Evolutionary conservation across 1,140 invertebrate species (phyloP), one percentile per base, ranked within the genome.

Genomic region (Diabrotica undecimpunctata): DNA sequence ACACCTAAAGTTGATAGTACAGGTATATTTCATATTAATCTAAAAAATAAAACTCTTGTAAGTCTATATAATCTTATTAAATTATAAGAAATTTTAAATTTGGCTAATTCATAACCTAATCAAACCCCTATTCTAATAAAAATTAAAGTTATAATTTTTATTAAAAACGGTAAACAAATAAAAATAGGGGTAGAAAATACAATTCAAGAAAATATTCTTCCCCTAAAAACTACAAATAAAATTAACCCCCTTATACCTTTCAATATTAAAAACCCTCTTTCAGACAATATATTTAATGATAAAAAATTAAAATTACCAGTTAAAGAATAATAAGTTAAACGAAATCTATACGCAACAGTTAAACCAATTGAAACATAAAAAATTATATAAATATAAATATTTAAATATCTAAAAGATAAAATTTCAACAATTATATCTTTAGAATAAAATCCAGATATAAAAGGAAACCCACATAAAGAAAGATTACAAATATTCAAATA

Each of bases 371-470:
- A 81, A 72, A 85, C 63, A 80, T 81, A 81, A 80, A 81, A 79
- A 65, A 84, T 72, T 68, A 81, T 74, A 75, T 82, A 81, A 69
- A 80, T 77, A 74, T 81, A 78, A 56, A 81, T 67, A 82, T 83
- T 83, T 72, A 82, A 74, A 76, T 75, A 79, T 65, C 63, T 74
- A 74, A 82, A 76, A 68, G 73, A 78, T 68, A 82, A 76, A 69
- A 81, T 54, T 68, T 85, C 84, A 78, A 84, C 81, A 83, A 87
- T 85, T 80, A 83, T 79, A 82, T 87, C 84, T 57, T 87, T 87
- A 6, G 85, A 86, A 81, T 85, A 87, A 86, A 86, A 86, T 35
- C 84, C 84, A 5, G 82, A 74, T 74, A 86, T 78, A 85, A 86
- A 86, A 35, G 84, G 82, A 69, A 84, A 72, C 0, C 83, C 81